phyloP scores from a whole-genome alignment of 2,888 invertebrate species.

The Drosophila gaucha region DNA sequence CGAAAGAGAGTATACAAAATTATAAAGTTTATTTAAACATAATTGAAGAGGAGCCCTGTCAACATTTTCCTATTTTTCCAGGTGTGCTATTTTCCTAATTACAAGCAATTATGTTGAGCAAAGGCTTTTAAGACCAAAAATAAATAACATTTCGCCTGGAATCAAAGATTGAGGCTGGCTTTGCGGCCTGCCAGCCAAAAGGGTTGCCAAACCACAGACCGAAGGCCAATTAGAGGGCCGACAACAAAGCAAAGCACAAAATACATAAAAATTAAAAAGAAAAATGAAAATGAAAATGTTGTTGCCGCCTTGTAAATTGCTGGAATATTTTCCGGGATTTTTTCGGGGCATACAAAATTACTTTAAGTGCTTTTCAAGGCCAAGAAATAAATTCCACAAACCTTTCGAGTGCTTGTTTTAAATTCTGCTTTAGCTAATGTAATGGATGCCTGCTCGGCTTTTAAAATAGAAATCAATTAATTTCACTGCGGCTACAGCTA shows the following conservation, averaged over 20 bases:
- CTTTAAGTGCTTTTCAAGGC: slow-evolving; percentile 61
- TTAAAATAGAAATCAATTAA: slow-evolving; percentile 63
- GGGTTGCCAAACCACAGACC: slow-evolving; percentile 53
- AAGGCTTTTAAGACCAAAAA: slow-evolving; percentile 40
- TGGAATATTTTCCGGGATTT: slow-evolving; percentile 22
- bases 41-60: too few species aligned
- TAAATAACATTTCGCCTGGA: slow-evolving; percentile 43
- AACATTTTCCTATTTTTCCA: slow-evolving; percentile 15
- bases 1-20: neutral
- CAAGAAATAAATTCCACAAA: slow-evolving; percentile 29
- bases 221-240: slow-evolving; percentile 49
- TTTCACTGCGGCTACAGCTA: slow-evolving; percentile 29
- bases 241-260: neutral
- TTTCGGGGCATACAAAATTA: slow-evolving; percentile 46
- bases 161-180: slow-evolving; percentile 31
- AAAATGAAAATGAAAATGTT: slow-evolving; percentile 42
- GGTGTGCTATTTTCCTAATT: slow-evolving; percentile 39
- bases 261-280: slow-evolving; percentile 34
- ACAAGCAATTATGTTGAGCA: slow-evolving; percentile 58
- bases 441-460: slow-evolving; percentile 28
- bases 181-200: slow-evolving; percentile 21
- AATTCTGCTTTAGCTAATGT: slow-evolving; percentile 41
- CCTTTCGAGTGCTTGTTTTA: slow-evolving; percentile 32
- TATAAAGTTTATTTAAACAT: too few species aligned
- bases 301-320: slow-evolving; percentile 53